These are phyloP conservation scores for Fistularia commersonii DNA, from an alignment of 2,797 vertebrate genomes.

Conservation along the genomic window DNA sequence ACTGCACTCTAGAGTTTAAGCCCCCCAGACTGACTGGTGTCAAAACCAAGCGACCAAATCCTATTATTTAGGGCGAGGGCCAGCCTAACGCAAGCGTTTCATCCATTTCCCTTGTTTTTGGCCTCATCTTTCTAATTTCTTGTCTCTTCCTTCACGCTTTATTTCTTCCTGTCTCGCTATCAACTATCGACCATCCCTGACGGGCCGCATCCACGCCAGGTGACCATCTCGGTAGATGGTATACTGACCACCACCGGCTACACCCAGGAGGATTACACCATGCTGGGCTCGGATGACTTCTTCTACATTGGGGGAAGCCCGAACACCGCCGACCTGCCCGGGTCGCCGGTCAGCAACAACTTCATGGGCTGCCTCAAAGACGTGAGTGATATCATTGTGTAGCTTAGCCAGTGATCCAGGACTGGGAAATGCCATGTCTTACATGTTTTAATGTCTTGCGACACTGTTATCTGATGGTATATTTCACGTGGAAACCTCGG, in stretches of 20 bases:
- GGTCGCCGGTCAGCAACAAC: slow-evolving; percentile 96
- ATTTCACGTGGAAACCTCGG: no score
- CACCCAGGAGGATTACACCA: slow-evolving; percentile 95
- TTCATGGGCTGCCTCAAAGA: slow-evolving; percentile 98
- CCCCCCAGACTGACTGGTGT: slow-evolving; percentile 44
- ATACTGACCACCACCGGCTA: slow-evolving; percentile 95
- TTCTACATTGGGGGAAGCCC: slow-evolving; percentile 96
- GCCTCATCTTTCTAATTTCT: slow-evolving; percentile 53
- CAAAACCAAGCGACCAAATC: slow-evolving; percentile 28
- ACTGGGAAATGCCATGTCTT: no score
- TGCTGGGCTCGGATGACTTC: slow-evolving; percentile 95
- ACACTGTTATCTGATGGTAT: no score
- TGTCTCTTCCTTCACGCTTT: slow-evolving; percentile 16
- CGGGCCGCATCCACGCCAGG: slow-evolving; percentile 72
- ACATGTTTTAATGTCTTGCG: no score
- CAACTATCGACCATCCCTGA: slow-evolving; percentile 40
- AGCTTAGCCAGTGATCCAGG: no score
- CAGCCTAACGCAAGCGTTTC: slow-evolving; percentile 46
- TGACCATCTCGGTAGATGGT: slow-evolving; percentile 94
- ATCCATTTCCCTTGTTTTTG: slow-evolving; percentile 70
- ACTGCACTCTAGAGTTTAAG: slow-evolving; percentile 70
- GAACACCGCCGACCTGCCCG: slow-evolving; percentile 91
- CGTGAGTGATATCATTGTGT: slow-evolving; percentile 70
- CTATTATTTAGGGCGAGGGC: slow-evolving; percentile 26
- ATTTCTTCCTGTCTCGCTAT: slow-evolving; percentile 26